Conservation (phyloP, 2,113 vertebrate genomes). For the Catharus minimus region DNA sequence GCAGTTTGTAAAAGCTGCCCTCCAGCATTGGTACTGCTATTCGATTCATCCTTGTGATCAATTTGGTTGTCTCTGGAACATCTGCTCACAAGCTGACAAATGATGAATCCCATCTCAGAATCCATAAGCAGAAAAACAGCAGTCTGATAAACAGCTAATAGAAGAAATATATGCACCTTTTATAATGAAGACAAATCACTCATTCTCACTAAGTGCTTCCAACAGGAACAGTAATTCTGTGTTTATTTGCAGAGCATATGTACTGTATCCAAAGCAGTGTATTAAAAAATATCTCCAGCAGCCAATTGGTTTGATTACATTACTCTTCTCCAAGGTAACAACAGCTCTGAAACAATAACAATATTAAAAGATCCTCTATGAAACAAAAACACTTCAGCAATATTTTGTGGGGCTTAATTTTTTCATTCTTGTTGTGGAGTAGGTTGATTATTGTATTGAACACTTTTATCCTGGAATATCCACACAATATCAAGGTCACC, state of each 20-base stretch:
- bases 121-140: conserved; percentile 67
- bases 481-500: conserved; percentile 1
- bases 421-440: neutral
- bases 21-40: conserved; percentile 5
- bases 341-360: conserved; percentile 38
- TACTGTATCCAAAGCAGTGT: conserved; percentile 64
- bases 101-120: conserved; percentile 65
- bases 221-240: conserved; percentile 73
- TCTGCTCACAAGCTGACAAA: conserved; percentile 71
- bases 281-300: conserved; percentile 72
- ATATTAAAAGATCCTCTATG: neutral
- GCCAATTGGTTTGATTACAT: conserved; percentile 64
- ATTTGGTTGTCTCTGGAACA: conserved; percentile 61
- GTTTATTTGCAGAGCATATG: conserved; percentile 75
- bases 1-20: conserved; percentile 34
- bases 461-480: neutral
- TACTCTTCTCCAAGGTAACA: conserved; percentile 56
- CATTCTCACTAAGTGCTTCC: conserved; percentile 70
- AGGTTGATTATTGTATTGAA: neutral
- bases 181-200: conserved; percentile 78
- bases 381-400: conserved; percentile 30
- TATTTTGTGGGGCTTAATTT: neutral
- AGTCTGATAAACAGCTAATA: conserved; percentile 72
- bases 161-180: conserved; percentile 70
- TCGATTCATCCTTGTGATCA: conserved; percentile 60